Conservation (phyloP, 2,113 vertebrate genomes). For the Onychostoma macrolepis region DNA sequence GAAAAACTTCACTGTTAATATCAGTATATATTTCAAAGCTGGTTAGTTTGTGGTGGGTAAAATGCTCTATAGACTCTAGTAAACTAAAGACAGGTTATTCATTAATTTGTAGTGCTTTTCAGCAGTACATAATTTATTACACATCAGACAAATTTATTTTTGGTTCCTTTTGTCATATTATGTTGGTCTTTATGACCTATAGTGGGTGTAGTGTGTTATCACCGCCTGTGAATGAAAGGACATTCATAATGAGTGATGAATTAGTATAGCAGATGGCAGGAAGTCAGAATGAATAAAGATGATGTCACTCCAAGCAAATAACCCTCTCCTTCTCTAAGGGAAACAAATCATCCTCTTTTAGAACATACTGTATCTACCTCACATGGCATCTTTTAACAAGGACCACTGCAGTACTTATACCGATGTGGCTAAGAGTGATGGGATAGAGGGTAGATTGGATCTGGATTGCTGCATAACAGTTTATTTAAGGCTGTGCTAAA, state of each 20-base stretch:
- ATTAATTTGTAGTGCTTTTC: neutral
- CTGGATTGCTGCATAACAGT: constrained; percentile 14
- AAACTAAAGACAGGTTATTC: neutral
- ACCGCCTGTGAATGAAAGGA: neutral
- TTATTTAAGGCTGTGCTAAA: constrained; percentile 7
- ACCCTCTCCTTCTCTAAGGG: neutral
- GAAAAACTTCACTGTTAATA: too few species aligned
- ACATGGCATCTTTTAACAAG: constrained; percentile 19
- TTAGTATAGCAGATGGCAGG: constrained; percentile 29
- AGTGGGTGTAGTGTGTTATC: neutral
- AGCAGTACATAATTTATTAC: neutral
- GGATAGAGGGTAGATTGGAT: neutral
- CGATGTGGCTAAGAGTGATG: neutral
- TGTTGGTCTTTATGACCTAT: neutral
- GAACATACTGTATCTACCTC: neutral
- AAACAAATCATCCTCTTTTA: constrained; percentile 3
- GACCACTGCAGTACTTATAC: neutral
- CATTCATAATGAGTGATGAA: constrained; percentile 29
- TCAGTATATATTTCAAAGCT: neutral
- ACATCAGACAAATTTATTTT: neutral
- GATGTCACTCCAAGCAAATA: neutral
- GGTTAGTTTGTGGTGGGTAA: neutral
- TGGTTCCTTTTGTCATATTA: constrained; percentile 10
- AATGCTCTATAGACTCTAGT: neutral
- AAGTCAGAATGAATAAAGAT: constrained; percentile 9